phyloP scores from a whole-genome alignment of 2,888 invertebrate species.

The Nomada hirtipes region DNA sequence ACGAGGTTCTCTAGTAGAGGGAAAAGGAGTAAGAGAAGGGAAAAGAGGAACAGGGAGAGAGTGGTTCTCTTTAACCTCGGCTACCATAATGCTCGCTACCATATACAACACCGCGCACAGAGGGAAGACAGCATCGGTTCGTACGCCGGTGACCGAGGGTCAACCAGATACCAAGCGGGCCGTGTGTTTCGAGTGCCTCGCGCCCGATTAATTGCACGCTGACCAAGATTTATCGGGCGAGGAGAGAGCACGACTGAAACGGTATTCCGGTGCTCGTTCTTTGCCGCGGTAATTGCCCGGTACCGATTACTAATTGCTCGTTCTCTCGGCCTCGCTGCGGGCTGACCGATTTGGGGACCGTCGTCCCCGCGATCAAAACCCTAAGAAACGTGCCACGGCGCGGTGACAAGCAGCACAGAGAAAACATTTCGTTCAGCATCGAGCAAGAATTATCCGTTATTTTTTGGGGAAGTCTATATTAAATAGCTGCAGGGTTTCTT shows the following conservation, averaged over 20 bases:
- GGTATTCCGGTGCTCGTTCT: conserved; percentile 73
- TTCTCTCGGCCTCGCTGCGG: conserved; percentile 36
- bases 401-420: conserved; percentile 10
- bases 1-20: conserved; percentile 14
- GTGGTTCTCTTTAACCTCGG: conserved; percentile 52
- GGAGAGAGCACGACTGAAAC: conserved; percentile 69
- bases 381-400: conserved; percentile 14
- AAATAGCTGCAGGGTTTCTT: not conserved
- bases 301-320: conserved; percentile 77
- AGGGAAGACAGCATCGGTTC: conserved; percentile 70
- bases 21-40: not conserved
- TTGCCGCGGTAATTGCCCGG: conserved; percentile 72
- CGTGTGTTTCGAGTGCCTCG: conserved; percentile 75
- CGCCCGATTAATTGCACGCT: conserved; percentile 80
- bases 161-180: conserved; percentile 77
- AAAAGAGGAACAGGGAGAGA: conserved; percentile 10
- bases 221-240: conserved; percentile 78
- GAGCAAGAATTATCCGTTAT: not conserved
- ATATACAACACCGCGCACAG: conserved; percentile 62
- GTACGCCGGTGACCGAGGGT: conserved; percentile 76
- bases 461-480: not conserved
- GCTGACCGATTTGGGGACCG: conserved; percentile 61
- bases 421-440: conserved; percentile 19
- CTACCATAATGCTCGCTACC: conserved; percentile 65
- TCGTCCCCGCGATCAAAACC: conserved; percentile 54